Base-by-base conservation (phyloP, 2,113 vertebrate genomes). In the Erpornis zantholeuca region DNA sequence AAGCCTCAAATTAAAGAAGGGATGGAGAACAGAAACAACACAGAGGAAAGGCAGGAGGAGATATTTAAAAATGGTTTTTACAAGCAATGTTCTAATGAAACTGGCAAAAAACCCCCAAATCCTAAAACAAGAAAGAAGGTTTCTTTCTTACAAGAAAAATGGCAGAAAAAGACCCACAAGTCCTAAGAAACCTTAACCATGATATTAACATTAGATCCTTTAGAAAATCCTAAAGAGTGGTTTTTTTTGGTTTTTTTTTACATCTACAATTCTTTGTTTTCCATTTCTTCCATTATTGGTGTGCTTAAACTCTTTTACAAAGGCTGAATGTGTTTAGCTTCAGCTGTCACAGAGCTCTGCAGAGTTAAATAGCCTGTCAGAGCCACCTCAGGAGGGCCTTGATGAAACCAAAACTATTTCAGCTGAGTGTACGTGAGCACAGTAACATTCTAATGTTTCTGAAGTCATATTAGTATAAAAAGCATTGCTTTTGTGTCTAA, bases 331-430 rank as follows among this genome's bases (percentile, higher is more conserved):
- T 79, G 61, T 79, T 94, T 69, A 92, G 86, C 73, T 95, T 91
- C 89, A 92, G 70, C 70, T 89, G 91, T 84, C 81, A 84, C 40
- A 71, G 70, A 91, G 36, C 40, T 64, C 86, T 84, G 81, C 31
- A 82, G 72, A 93, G 78, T 66, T 84, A 95, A 94, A 95, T 60
- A 91, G 65, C 69, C 77, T 91, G 86, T 91, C 91, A 94, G 60
- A 86, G 61, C 33, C 63, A 61, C 85, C 94, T 83, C 95, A 80
- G 63, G 79, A 92, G 92, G 54, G 59, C 50, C 82, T 88, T 29
- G 36, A 78, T 75, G 70, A 94, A 96, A 79, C 40, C 45, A 71
- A 84, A 94, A 83, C 65, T 79, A 71, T 68, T 92, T 82, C 69
- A 89, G 53, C 57, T 64, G 68, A 81, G 38, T 25, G 23, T 47